These are phyloP conservation scores for Ophion ventricosus DNA, from an alignment of 2,888 invertebrate genomes.

Conservation along the genomic window DNA sequence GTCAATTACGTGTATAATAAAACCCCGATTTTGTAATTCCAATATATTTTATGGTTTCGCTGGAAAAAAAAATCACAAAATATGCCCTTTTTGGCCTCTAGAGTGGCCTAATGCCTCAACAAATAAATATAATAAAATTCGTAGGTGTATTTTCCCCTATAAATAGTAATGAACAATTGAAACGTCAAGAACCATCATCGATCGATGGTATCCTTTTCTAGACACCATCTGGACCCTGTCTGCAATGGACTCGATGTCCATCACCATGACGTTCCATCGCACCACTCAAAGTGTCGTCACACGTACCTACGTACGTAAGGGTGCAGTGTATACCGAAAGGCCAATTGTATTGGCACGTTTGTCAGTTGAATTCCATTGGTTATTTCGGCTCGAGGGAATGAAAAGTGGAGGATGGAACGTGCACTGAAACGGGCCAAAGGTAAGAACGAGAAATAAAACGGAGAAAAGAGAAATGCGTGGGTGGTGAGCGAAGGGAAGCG, in stretches of 20 bases:
- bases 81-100: no score
- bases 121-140: no score
- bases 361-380: conserved; percentile 25
- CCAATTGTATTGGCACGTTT: conserved; percentile 27
- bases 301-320: not conserved
- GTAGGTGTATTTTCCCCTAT: no score
- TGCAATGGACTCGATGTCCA: not conserved
- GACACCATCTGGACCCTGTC: no score
- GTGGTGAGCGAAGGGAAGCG: no score
- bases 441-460: conserved; percentile 15
- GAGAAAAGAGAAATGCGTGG: not conserved
- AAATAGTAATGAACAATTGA: no score
- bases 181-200: not conserved
- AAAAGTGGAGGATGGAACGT: conserved; percentile 47
- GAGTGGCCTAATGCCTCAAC: no score
- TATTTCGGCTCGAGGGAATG: conserved; percentile 38
- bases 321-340: conserved; percentile 1
- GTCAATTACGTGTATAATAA: no score
- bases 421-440: conserved; percentile 33
- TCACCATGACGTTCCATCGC: not conserved
- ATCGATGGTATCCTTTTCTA: not conserved
- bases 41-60: no score
- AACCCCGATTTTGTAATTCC: no score
- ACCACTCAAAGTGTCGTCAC: not conserved
- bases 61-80: no score